Percentiles rank a stretch among this genome's conserved stretches.
Evolutionary conservation across 2,113 vertebrate species (phyloP).

Genomic region (Eulemur macaco): DNA sequence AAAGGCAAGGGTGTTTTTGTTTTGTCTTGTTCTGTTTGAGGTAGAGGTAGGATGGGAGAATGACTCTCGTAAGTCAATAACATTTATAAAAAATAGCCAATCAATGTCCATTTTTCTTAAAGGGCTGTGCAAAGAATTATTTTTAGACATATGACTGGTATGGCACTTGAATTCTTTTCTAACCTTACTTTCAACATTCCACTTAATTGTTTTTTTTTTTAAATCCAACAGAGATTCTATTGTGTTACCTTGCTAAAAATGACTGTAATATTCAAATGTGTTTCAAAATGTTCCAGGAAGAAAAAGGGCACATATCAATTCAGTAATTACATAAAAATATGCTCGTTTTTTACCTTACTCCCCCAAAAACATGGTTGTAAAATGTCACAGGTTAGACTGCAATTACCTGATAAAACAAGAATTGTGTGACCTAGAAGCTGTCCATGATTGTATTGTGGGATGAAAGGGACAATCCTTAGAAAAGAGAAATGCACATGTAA

Average conservation of each 20-base stretch:
- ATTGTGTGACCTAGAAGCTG: neutral
- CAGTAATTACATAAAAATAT: neutral
- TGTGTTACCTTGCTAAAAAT: neutral
- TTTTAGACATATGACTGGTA: neutral
- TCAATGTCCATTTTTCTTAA: neutral
- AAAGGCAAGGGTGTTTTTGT: neutral
- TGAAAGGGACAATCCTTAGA: neutral
- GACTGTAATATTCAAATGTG: neutral
- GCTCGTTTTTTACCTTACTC: neutral
- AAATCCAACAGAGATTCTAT: neutral
- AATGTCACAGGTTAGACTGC: neutral
- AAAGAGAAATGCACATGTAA: neutral
- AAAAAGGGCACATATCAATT: neutral
- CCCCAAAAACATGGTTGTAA: neutral
- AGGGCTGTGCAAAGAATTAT: neutral
- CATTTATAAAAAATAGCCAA: neutral
- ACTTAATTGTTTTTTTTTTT: slow-evolving; percentile 11
- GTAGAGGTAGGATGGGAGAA: neutral
- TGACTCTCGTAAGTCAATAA: neutral
- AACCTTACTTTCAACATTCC: neutral
- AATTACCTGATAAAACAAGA: neutral
- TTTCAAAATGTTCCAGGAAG: neutral
- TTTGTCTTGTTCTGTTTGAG: neutral
- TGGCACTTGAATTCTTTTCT: neutral
- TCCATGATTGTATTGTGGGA: accelerated